These are phyloP conservation scores for Aythya baeri DNA, from an alignment of 2,113 vertebrate species.

Conservation along the genomic window DNA sequence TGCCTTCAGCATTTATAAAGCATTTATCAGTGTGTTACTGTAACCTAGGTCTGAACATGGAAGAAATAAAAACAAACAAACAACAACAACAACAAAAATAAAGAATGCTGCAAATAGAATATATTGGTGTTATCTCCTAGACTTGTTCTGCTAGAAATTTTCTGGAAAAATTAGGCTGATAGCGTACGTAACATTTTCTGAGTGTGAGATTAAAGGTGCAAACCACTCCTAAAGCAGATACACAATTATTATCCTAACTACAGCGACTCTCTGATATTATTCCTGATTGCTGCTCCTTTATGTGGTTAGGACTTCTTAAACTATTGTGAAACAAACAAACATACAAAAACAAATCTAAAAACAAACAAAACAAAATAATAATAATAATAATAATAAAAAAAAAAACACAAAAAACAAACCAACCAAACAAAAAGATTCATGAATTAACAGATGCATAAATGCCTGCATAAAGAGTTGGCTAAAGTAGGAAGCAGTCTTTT, in stretches of 20 bases:
- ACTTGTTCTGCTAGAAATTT: neutral
- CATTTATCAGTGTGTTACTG: neutral
- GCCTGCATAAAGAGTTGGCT: neutral
- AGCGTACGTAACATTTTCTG: neutral
- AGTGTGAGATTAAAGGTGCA: neutral
- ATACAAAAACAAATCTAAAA: no score
- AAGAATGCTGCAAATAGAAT: neutral
- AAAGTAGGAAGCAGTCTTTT: neutral
- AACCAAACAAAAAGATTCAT: neutral
- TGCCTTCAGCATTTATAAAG: constrained; percentile 9
- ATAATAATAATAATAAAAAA: no score
- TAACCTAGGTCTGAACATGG: neutral
- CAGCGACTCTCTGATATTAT: neutral
- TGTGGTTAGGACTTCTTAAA: neutral
- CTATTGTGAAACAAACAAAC: neutral
- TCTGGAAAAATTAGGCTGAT: neutral
- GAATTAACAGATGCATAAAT: neutral
- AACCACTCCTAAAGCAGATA: neutral
- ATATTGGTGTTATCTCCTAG: neutral
- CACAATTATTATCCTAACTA: neutral
- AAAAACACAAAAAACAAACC: no score
- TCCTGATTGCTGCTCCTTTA: neutral
- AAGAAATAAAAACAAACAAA: neutral
- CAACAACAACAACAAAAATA: neutral
- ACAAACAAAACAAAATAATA: no score